These are phyloP conservation scores for Gouania willdenowi DNA, from an alignment of 2,797 vertebrate genomes.

Conservation along the genomic window DNA sequence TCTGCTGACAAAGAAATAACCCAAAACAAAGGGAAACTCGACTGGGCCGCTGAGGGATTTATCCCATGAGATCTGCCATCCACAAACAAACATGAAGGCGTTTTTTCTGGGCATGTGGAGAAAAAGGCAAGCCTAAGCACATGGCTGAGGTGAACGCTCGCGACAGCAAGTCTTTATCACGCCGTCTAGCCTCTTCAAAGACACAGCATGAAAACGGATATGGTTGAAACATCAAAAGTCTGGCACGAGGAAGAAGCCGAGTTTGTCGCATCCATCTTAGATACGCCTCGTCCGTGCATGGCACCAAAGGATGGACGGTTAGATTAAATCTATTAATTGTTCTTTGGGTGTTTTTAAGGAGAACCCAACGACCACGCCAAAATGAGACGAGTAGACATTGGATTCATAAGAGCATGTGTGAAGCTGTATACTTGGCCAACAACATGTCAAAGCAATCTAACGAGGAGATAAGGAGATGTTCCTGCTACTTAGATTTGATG, in stretches of 20 bases:
- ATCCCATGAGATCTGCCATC: slow-evolving; percentile 72
- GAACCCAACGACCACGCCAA: too few species aligned
- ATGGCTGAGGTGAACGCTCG: slow-evolving; percentile 49
- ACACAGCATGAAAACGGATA: slow-evolving; percentile 65
- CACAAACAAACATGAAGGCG: slow-evolving; percentile 77
- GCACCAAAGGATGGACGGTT: too few species aligned
- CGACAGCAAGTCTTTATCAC: slow-evolving; percentile 56
- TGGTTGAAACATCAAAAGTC: slow-evolving; percentile 69
- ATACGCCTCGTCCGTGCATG: too few species aligned
- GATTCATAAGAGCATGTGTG: too few species aligned
- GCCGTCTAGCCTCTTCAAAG: slow-evolving; percentile 68
- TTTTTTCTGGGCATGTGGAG: slow-evolving; percentile 53
- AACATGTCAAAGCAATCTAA: not conserved
- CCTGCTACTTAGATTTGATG: not conserved
- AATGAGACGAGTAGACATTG: too few species aligned
- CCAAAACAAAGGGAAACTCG: slow-evolving; percentile 32
- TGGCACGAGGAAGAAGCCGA: slow-evolving; percentile 56
- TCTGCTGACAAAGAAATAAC: too few species aligned
- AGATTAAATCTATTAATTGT: too few species aligned
- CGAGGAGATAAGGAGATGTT: slow-evolving; percentile 1
- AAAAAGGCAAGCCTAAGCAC: slow-evolving; percentile 70
- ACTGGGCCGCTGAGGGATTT: slow-evolving; percentile 61
- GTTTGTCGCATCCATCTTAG: slow-evolving; percentile 63
- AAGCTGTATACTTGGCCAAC: too few species aligned
- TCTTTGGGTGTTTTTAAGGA: too few species aligned